These are phyloP conservation scores for Calypte anna DNA, from an alignment of 2,113 vertebrate species.

Conservation along the genomic window DNA sequence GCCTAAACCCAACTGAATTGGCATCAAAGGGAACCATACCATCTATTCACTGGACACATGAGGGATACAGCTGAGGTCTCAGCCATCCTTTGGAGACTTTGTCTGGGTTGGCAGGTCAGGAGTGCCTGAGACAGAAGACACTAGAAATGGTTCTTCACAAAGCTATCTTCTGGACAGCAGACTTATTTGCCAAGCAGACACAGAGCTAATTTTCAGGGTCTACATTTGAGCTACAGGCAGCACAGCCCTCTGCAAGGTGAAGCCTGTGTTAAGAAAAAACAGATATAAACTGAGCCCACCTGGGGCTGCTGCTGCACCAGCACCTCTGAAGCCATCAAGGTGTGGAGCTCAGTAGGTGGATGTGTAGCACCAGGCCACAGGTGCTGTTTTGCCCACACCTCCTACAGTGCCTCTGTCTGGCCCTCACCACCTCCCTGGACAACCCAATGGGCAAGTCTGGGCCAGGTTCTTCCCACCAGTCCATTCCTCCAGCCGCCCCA, in stretches of 20 bases:
- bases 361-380: neutral
- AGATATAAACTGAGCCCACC: neutral
- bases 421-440: neutral
- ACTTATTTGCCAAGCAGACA: neutral
- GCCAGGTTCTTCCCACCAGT: neutral
- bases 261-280: neutral
- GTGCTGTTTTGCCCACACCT: neutral
- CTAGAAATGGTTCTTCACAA: neutral
- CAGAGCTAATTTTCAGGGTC: neutral
- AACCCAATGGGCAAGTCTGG: fast-evolving
- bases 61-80: neutral
- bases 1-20: neutral
- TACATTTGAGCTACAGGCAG: neutral
- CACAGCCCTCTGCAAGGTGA: neutral
- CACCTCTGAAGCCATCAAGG: neutral
- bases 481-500: neutral
- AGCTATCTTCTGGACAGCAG: neutral
- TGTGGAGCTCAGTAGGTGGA: neutral
- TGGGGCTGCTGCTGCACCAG: neutral
- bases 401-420: fast-evolving
- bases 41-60: neutral
- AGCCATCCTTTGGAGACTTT: neutral
- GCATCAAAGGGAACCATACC: neutral
- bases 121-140: neutral
- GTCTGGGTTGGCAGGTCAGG: neutral